Evolutionary conservation across 2,113 vertebrate genomes (phyloP).

Genomic region (Oplegnathus fasciatus): DNA sequence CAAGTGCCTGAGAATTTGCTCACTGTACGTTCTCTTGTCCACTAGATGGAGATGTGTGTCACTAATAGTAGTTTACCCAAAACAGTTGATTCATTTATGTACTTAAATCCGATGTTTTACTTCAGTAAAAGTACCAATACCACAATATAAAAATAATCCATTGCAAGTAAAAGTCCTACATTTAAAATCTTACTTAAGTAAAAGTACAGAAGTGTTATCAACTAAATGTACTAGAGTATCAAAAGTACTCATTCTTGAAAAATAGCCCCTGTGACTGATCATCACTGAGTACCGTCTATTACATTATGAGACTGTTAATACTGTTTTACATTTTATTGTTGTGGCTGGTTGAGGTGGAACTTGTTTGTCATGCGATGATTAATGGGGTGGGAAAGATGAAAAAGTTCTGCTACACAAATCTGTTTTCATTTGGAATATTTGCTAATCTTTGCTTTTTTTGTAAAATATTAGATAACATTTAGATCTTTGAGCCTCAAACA

Average conservation of each 20-base stretch:
- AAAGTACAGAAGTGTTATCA: not conserved
- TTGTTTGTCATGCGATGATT: too few species aligned
- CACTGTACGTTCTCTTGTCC: slow-evolving; percentile 23
- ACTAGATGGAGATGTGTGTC: slow-evolving; percentile 66
- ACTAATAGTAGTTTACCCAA: not conserved
- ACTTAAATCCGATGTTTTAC: not conserved
- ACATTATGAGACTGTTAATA: not conserved
- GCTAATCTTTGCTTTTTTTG: not conserved
- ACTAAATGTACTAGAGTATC: not conserved
- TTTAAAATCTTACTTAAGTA: not conserved
- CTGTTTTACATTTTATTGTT: not conserved
- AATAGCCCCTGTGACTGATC: not conserved
- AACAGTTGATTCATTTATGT: not conserved
- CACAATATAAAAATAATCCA: not conserved
- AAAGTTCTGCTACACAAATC: not conserved
- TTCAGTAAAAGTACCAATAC: not conserved
- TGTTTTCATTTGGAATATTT: not conserved
- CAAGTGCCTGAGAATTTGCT: not conserved
- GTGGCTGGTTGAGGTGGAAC: not conserved
- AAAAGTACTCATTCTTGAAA: not conserved
- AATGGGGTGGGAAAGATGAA: too few species aligned
- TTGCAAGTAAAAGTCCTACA: not conserved
- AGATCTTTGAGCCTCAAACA: not conserved
- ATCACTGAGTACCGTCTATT: not conserved
- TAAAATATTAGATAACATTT: not conserved